Evolutionary conservation across 2,113 vertebrate genomes (phyloP).

Genomic region (Lasiurus borealis): DNA sequence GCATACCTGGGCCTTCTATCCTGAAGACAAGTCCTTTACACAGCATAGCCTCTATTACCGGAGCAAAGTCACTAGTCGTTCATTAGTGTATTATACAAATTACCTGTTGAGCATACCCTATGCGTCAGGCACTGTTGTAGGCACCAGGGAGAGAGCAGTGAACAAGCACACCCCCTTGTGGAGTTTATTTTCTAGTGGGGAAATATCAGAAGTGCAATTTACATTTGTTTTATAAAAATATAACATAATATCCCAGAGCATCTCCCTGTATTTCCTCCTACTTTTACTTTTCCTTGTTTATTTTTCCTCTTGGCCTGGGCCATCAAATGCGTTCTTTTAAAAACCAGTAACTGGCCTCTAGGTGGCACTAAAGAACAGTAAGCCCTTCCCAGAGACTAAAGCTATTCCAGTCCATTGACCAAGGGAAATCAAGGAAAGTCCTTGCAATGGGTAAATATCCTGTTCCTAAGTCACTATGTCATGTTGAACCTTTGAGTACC

Average conservation of each 20-base stretch:
- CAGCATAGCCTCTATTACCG: not conserved
- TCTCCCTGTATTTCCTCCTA: not conserved
- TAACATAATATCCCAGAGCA: not conserved
- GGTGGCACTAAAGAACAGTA: slow-evolving; percentile 71
- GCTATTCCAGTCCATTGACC: not conserved
- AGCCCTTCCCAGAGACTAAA: not conserved
- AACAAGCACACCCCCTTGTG: not conserved
- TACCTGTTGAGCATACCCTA: not conserved
- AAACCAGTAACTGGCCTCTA: slow-evolving; percentile 47
- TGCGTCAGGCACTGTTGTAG: not conserved
- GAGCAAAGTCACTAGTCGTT: not conserved
- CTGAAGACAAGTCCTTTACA: slow-evolving; percentile 39
- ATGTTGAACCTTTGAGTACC: not conserved
- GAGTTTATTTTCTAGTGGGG: not conserved
- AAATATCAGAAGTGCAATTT: not conserved
- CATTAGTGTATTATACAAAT: not conserved
- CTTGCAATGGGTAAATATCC: not conserved
- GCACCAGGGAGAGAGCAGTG: not conserved
- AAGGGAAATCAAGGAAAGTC: not conserved
- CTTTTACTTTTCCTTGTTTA: not conserved
- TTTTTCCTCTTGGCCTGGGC: slow-evolving; percentile 14
- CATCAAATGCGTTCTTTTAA: slow-evolving; percentile 16
- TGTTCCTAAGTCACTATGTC: not conserved
- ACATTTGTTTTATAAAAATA: slow-evolving; percentile 13
- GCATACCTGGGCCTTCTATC: not conserved